Conservation (phyloP, 1,140 invertebrate genomes). For the Heliconius himera region DNA sequence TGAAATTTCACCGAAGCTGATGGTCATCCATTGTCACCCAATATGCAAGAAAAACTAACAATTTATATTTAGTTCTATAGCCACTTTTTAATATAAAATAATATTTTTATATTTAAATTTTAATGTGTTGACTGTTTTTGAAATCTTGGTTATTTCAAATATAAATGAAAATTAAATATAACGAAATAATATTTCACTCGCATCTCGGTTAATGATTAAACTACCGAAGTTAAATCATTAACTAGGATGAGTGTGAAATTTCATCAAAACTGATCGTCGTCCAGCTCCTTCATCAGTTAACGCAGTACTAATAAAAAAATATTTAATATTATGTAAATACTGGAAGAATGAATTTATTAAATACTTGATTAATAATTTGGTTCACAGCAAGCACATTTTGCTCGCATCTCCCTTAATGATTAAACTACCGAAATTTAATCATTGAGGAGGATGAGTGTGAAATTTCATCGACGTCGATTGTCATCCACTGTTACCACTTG, state of each 20-base stretch:
- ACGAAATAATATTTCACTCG: background rate
- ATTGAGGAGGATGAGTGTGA: background rate
- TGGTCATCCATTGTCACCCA: background rate
- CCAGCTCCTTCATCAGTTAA: background rate
- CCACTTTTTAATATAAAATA: too few species aligned
- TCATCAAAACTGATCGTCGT: background rate
- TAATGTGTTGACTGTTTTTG: too few species aligned
- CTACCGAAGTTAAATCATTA: background rate
- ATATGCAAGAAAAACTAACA: too few species aligned
- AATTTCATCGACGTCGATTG: background rate
- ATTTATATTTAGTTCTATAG: too few species aligned
- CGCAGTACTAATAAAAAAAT: background rate
- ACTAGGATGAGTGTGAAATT: background rate
- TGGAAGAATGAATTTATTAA: too few species aligned
- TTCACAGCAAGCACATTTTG: background rate
- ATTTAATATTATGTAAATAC: background rate
- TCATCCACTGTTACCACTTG: background rate
- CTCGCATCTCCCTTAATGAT: background rate
- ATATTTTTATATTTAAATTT: too few species aligned
- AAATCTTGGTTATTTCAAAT: too few species aligned
- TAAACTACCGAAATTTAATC: slow-evolving; percentile 1
- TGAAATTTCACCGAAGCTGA: background rate
- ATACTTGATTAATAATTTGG: too few species aligned
- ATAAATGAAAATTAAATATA: too few species aligned
- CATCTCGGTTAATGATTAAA: background rate